phyloP scores from a whole-genome alignment of 2,113 vertebrate genomes.

The Gasterosteus aculeatus region DNA sequence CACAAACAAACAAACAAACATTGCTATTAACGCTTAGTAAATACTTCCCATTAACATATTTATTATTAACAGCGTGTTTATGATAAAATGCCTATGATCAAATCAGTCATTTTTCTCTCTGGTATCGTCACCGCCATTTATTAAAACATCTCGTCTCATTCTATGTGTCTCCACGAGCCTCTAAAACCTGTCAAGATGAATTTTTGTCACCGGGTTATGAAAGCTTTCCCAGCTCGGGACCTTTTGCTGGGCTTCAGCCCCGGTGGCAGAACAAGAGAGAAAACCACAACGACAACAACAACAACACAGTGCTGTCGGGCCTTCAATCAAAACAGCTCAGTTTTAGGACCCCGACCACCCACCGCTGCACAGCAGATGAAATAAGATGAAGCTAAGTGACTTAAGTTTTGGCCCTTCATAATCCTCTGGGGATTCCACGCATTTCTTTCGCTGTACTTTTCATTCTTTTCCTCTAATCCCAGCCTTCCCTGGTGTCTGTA shows the following conservation, averaged over 20 bases:
- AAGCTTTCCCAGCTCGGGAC: not conserved
- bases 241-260: not conserved
- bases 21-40: not conserved
- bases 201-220: conserved; percentile 4
- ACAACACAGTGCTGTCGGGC: not conserved
- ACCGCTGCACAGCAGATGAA: not conserved
- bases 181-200: conserved; percentile 1
- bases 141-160: not conserved
- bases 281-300: conserved; percentile 3
- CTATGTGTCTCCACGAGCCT: not conserved
- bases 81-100: not conserved
- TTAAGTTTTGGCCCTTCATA: conserved; percentile 5
- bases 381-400: not conserved
- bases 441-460: conserved; percentile 1
- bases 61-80: not conserved
- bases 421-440: not conserved
- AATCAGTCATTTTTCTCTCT: not conserved
- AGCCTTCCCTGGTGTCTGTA: conserved; percentile 5
- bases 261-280: not conserved
- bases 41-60: not conserved
- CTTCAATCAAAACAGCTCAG: conserved; percentile 9
- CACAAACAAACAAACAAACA: not conserved
- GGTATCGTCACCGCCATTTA: not conserved
- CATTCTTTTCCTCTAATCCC: conserved; percentile 11
- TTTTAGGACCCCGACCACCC: not conserved